These are phyloP conservation scores for Alosa alosa DNA, from an alignment of 2,113 vertebrate species.

Conservation along the genomic window DNA sequence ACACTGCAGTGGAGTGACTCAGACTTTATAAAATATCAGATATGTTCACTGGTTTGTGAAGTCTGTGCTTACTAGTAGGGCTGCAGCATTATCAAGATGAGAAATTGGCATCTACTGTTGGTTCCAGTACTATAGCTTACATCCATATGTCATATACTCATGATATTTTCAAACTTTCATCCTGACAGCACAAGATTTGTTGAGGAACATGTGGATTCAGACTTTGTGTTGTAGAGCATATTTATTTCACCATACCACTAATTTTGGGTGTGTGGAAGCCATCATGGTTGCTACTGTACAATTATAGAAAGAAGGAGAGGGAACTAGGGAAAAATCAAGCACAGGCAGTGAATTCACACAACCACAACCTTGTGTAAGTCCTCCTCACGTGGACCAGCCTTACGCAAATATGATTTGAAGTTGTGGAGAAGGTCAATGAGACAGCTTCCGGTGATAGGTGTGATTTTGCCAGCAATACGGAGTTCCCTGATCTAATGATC, in stretches of 20 bases:
- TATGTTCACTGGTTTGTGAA: background rate
- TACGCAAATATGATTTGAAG: background rate
- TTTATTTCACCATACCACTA: constrained; percentile 1
- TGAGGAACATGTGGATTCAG: background rate
- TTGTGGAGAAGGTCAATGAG: background rate
- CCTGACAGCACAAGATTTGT: background rate
- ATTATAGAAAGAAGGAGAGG: background rate
- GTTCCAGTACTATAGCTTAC: background rate
- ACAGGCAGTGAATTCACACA: background rate
- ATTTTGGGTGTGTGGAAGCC: background rate
- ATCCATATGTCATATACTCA: background rate
- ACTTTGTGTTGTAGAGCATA: background rate
- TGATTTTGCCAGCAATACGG: background rate
- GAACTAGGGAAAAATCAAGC: background rate
- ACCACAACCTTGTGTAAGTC: background rate
- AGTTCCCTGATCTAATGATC: background rate
- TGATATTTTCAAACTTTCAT: background rate
- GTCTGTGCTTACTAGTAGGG: background rate
- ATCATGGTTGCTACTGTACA: background rate
- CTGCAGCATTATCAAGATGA: background rate
- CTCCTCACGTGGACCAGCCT: background rate
- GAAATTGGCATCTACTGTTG: background rate
- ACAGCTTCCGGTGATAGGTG: background rate
- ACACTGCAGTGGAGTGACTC: background rate
- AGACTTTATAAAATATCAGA: background rate